Base-by-base conservation (phyloP, 2,113 vertebrate species). In the Ahaetulla prasina region DNA sequence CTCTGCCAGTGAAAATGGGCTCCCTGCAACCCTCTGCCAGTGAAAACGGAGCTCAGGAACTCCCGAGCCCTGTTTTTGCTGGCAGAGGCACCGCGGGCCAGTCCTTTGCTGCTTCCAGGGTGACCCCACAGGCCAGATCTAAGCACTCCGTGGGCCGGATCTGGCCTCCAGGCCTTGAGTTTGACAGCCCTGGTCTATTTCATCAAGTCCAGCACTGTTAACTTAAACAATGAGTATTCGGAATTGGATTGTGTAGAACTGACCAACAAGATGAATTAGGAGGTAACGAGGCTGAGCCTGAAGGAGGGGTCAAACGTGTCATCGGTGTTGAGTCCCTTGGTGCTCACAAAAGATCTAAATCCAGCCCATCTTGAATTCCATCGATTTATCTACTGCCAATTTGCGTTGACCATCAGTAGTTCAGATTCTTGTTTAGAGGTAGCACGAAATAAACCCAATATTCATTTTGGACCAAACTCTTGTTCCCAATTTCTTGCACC, bases 201-300 rank as follows among this genome's bases (percentile, higher is more conserved):
- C 23, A 22, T 53, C 52, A 49, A 20, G 39, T 11, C 87, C 35
- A 35, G 53, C 49, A 80, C 92, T 23, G 35, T 60, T 89, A 57
- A 52, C 35, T 60, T 92, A 60, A 89, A 54, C 50, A 63, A 95
- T 94, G 96, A 96, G 94, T 94, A 94, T 50, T 94, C 2, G 0
- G 80, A 22, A 50, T 95, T 92, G 92, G 91, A 30, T 93, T 93
- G 94, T 94, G 93, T 96, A 95, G 89, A 85, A 87, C 90, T 84
- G 91, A 95, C 94, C 93, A 87, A 92, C 91, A 87, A 92, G 92
- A 90, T 90, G 63, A 74, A 94, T 93, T 87, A 93, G 84, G 10
- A 63, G 57, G 30, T 30, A 10, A 63, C 0, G 27, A 63, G 27
- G 27, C 10, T 63, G 57, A 63, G 57, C 57, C 10, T 0, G 57